Percentiles rank a stretch among this genome's conserved stretches.
Conservation (phyloP, 2,113 vertebrate species). For the Beaufortia kweichowensis region DNA sequence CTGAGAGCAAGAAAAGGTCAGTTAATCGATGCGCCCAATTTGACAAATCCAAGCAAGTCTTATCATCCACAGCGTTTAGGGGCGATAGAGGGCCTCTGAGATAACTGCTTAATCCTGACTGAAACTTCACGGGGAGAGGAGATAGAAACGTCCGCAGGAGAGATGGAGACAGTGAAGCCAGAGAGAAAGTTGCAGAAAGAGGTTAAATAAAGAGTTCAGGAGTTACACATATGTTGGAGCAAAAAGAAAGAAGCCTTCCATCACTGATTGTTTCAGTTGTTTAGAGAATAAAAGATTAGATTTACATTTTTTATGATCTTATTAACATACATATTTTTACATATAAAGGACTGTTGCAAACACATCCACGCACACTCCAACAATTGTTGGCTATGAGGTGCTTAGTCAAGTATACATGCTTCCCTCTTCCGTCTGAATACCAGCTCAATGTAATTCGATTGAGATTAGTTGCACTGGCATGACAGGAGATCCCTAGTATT, state of each 20-base stretch:
- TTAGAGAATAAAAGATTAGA: no score
- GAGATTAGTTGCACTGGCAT: slow-evolving; percentile 75
- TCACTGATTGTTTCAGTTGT: background rate
- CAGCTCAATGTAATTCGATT: slow-evolving; percentile 75
- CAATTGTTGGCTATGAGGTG: slow-evolving; percentile 26
- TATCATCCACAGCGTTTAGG: slow-evolving; percentile 76
- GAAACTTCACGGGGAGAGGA: slow-evolving; percentile 47
- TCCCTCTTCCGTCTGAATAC: slow-evolving; percentile 65
- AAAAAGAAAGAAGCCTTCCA: slow-evolving; percentile 44
- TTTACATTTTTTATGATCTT: no score
- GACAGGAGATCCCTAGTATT: slow-evolving; percentile 75
- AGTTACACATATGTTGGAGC: slow-evolving; percentile 53
- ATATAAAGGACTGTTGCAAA: background rate
- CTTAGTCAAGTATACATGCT: slow-evolving; percentile 57
- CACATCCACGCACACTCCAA: slow-evolving; percentile 21
- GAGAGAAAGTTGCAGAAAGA: slow-evolving; percentile 47
- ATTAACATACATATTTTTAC: background rate
- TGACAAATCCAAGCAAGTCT: slow-evolving; percentile 80
- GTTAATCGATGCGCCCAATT: slow-evolving; percentile 81
- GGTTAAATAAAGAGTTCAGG: slow-evolving; percentile 39
- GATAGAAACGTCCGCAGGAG: slow-evolving; percentile 15
- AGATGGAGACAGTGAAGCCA: background rate
- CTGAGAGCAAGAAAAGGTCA: slow-evolving; percentile 78
- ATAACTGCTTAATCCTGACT: slow-evolving; percentile 76
- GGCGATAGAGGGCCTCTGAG: slow-evolving; percentile 68